These are phyloP conservation scores for Loris lydekkerianus DNA, from an alignment of 2,797 vertebrate species.

Conservation along the genomic window DNA sequence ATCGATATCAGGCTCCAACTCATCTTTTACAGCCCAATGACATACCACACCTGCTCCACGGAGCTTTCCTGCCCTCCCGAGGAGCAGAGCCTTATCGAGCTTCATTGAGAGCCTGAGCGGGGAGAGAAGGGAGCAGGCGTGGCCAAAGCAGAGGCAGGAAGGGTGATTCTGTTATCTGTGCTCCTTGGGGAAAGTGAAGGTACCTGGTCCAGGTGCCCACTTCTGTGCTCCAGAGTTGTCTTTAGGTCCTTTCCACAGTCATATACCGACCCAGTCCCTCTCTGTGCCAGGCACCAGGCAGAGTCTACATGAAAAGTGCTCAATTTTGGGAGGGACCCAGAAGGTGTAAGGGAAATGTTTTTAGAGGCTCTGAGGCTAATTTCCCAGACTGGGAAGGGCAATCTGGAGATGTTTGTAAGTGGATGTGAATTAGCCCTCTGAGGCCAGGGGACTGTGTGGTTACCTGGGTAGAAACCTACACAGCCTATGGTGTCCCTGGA, in stretches of 20 bases:
- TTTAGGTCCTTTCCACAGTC: neutral
- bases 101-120: fast-evolving
- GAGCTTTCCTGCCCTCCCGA: neutral
- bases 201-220: neutral
- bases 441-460: neutral
- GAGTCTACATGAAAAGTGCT: neutral
- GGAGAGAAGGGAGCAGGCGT: conserved; percentile 53
- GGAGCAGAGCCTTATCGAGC: neutral
- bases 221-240: neutral
- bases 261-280: neutral
- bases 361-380: neutral
- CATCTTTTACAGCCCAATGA: conserved; percentile 52
- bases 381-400: neutral
- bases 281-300: neutral
- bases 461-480: neutral
- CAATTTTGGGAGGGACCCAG: neutral
- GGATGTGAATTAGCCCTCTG: neutral
- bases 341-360: neutral
- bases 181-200: neutral
- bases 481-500: neutral
- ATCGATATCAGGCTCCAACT: conserved; percentile 20
- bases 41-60: conserved; percentile 54
- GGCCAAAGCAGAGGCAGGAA: neutral
- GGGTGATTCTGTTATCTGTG: neutral
- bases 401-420: neutral